Percentiles rank a stretch among this genome's conserved stretches.
phyloP scores from a whole-genome alignment of 2,888 invertebrate species.

The Zhengitettix transpicula region DNA sequence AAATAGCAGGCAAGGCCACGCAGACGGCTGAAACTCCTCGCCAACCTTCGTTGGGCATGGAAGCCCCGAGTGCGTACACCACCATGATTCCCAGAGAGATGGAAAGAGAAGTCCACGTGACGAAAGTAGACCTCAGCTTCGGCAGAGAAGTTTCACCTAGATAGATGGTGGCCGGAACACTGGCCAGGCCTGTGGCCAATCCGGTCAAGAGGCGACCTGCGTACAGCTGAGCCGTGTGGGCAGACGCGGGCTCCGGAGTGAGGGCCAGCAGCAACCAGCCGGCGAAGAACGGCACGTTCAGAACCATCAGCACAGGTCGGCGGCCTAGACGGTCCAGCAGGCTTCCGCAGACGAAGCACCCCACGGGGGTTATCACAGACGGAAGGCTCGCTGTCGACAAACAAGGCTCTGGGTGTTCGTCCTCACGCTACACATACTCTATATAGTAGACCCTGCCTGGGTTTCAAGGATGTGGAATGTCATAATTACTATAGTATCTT shows the following conservation, averaged over 20 bases:
- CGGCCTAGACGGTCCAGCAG: slow-evolving; percentile 34
- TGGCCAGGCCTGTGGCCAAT: slow-evolving; percentile 26
- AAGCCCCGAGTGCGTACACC: slow-evolving; percentile 8
- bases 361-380: slow-evolving; percentile 35
- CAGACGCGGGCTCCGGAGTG: neutral
- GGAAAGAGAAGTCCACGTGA: slow-evolving; percentile 12
- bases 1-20: slow-evolving; percentile 24
- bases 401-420: too few relatives aligned
- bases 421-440: too few relatives aligned
- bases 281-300: slow-evolving; percentile 29
- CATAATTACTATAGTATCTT: too few relatives aligned
- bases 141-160: slow-evolving; percentile 32
- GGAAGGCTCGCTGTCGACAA: slow-evolving; percentile 35
- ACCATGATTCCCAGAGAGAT: slow-evolving; percentile 9
- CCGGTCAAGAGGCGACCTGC: slow-evolving; percentile 9
- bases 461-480: too few relatives aligned
- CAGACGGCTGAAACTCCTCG: slow-evolving; percentile 5
- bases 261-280: slow-evolving; percentile 34
- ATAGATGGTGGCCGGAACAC: slow-evolving; percentile 35
- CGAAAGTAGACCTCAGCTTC: slow-evolving; percentile 15
- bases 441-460: too few relatives aligned
- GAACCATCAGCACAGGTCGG: slow-evolving; percentile 27
- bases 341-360: slow-evolving; percentile 32
- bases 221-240: slow-evolving; percentile 1
- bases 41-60: slow-evolving; percentile 10